Evolutionary conservation across 1,140 invertebrate genomes (phyloP).

Genomic region (Microplitis demolitor): DNA sequence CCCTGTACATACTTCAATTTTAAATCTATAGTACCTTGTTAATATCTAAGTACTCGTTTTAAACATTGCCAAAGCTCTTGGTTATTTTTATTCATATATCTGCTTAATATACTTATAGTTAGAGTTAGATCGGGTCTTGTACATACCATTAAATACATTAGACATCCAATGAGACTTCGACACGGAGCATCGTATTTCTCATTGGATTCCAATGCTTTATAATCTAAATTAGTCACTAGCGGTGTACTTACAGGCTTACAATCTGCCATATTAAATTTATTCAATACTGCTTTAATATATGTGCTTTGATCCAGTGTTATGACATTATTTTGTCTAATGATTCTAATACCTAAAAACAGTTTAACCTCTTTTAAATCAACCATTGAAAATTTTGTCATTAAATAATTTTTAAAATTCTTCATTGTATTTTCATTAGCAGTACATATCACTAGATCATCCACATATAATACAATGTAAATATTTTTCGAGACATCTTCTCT

Average conservation of each 20-base stretch:
- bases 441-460: conserved; percentile 27
- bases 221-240: conserved; percentile 22
- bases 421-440: background rate
- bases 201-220: conserved; percentile 13
- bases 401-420: conserved; percentile 15
- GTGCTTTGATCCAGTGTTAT: conserved; percentile 18
- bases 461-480: conserved; percentile 31
- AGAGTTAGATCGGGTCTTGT: conserved; percentile 21
- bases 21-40: conserved; percentile 42
- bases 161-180: conserved; percentile 22
- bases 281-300: conserved; percentile 24
- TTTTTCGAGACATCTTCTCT: too few relatives aligned
- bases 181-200: conserved; percentile 14
- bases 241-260: conserved; percentile 24
- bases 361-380: conserved; percentile 28
- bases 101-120: conserved; percentile 13
- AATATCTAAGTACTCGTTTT: conserved; percentile 41
- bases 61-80: conserved; percentile 38
- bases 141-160: conserved; percentile 30
- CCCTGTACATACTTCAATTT: conserved; percentile 36
- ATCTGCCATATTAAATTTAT: conserved; percentile 29
- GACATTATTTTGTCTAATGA: conserved; percentile 9
- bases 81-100: conserved; percentile 27
- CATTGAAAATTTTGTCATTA: conserved; percentile 18
- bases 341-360: conserved; percentile 31